Evolutionary conservation across 2,113 vertebrate genomes (phyloP).

Genomic region (Paramisgurnus dabryanus): DNA sequence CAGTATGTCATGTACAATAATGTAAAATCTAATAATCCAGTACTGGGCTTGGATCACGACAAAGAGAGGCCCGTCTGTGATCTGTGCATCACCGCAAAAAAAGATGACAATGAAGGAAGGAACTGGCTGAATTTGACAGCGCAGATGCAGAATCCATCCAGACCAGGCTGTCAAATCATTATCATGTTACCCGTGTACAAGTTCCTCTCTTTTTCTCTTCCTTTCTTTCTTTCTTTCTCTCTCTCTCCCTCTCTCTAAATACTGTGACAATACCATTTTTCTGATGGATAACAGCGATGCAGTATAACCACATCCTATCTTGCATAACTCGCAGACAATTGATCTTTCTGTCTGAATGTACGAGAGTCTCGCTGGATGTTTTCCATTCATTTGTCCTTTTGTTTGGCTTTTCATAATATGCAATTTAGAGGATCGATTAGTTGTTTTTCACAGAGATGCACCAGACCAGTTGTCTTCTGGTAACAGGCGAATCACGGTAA

Average conservation of each 20-base stretch:
- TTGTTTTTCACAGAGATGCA: constrained; percentile 62
- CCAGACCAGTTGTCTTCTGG: constrained; percentile 58
- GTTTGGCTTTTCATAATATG: constrained; percentile 63
- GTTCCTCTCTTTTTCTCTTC: background rate
- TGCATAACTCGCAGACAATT: constrained; percentile 67
- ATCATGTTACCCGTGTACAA: constrained; percentile 56
- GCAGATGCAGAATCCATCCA: constrained; percentile 57
- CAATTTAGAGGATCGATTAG: constrained; percentile 70
- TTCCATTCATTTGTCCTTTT: constrained; percentile 70
- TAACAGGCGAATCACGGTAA: constrained; percentile 36
- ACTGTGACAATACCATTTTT: constrained; percentile 54
- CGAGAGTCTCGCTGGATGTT: constrained; percentile 48
- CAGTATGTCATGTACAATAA: constrained; percentile 48
- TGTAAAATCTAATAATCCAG: constrained; percentile 55
- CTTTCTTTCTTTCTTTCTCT: constrained; percentile 37
- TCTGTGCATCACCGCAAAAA: constrained; percentile 38
- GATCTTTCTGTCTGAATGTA: constrained; percentile 57
- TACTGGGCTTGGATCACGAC: constrained; percentile 9
- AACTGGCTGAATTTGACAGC: constrained; percentile 48
- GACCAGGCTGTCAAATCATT: constrained; percentile 61
- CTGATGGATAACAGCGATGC: constrained; percentile 71
- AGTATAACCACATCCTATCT: constrained; percentile 70
- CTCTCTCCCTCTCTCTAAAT: constrained; percentile 60
- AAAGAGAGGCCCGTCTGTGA: constrained; percentile 36
- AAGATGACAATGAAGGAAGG: constrained; percentile 43